These are phyloP conservation scores for Glandiceps talaboti DNA, from an alignment of 53 echinoderm and acorn worm species.

Conservation along the genomic window DNA sequence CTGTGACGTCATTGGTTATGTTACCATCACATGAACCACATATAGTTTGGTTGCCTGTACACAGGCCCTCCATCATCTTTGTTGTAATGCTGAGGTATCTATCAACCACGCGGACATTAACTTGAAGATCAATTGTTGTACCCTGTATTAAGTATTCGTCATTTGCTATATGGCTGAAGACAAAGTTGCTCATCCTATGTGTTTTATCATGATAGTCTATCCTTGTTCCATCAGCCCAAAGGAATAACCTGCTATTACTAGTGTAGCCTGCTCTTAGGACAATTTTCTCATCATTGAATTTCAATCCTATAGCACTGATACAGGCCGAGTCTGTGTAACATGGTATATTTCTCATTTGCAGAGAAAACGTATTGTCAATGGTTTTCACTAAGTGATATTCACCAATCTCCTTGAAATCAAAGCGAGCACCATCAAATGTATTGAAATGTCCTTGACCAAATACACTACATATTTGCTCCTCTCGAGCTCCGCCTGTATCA, in stretches of 20 bases:
- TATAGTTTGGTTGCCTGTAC: slow-evolving; percentile 28
- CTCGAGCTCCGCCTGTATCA: slow-evolving; percentile 14
- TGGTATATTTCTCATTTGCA: slow-evolving; percentile 54
- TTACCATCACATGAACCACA: slow-evolving; percentile 82
- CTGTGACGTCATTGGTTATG: slow-evolving; percentile 45
- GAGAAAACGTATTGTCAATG: slow-evolving; percentile 12
- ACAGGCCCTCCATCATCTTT: slow-evolving; percentile 15
- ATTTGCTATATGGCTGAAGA: slow-evolving; percentile 27
- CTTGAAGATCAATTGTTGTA: slow-evolving; percentile 11
- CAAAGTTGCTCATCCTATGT: slow-evolving; percentile 17
- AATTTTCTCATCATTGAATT: slow-evolving; percentile 20
- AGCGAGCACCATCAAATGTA: slow-evolving; percentile 57
- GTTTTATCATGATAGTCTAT: slow-evolving; percentile 19
- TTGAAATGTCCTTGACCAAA: slow-evolving; percentile 74
- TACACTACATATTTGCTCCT: slow-evolving; percentile 31
- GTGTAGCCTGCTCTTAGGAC: slow-evolving; percentile 49
- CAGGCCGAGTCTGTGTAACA: slow-evolving; percentile 65
- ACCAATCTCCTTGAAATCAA: slow-evolving; percentile 85
- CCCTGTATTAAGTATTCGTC: slow-evolving; percentile 26
- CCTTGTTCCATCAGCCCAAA: slow-evolving; percentile 40
- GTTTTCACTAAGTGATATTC: slow-evolving; percentile 40
- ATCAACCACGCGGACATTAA: slow-evolving; percentile 39
- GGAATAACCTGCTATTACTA: slow-evolving; percentile 27
- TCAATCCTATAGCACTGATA: slow-evolving; percentile 42
- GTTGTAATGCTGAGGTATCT: slow-evolving; percentile 34